Evolutionary conservation across 2,113 vertebrate species (phyloP).

Genomic region (Scomber scombrus): DNA sequence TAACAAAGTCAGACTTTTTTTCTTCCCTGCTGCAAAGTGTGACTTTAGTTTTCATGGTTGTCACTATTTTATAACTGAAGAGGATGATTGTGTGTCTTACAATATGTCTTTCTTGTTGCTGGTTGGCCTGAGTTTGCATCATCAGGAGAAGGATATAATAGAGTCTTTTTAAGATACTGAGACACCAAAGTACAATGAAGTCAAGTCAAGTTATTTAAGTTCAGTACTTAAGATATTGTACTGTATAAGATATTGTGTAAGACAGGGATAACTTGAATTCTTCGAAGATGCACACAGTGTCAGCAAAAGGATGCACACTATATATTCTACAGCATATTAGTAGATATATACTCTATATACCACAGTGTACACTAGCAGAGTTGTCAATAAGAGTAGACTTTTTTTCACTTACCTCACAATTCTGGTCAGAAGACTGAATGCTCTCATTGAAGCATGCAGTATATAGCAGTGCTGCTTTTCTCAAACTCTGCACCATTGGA

Average conservation of each 20-base stretch:
- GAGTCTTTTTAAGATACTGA: background rate
- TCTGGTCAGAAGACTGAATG: background rate
- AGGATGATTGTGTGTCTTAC: background rate
- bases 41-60: background rate
- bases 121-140: constrained; percentile 7
- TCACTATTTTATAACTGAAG: too few species aligned
- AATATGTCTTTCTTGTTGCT: background rate
- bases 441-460: background rate
- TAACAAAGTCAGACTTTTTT: background rate
- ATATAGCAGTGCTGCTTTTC: too few species aligned
- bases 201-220: background rate
- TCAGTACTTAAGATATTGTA: too few species aligned
- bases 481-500: background rate
- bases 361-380: too few species aligned
- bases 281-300: too few species aligned
- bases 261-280: too few species aligned
- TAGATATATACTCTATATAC: too few species aligned
- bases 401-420: background rate
- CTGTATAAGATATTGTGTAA: too few species aligned
- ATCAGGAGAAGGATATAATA: background rate
- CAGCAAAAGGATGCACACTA: too few species aligned
- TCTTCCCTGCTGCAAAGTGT: background rate
- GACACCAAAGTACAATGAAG: background rate
- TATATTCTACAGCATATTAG: too few species aligned
- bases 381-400: background rate